Conservation (phyloP, 2,113 vertebrate genomes). For the Erpornis zantholeuca region DNA sequence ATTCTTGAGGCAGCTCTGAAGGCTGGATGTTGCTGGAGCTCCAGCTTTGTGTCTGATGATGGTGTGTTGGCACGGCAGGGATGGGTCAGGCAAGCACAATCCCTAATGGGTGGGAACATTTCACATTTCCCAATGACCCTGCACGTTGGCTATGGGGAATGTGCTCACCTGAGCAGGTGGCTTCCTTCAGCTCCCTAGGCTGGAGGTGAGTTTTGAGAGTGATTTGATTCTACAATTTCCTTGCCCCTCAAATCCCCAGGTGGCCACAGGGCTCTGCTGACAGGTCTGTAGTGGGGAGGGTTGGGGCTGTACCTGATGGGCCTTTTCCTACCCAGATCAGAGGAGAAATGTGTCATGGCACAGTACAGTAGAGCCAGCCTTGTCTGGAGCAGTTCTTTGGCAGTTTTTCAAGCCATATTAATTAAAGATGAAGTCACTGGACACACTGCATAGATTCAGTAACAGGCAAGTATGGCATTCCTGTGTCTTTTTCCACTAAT, state of each 20-base stretch:
- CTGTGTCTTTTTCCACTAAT: neutral
- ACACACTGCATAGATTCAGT: neutral
- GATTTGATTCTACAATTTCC: neutral
- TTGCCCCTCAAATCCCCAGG: neutral
- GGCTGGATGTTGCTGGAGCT: neutral
- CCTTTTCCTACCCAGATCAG: rapidly evolving
- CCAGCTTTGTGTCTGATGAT: neutral
- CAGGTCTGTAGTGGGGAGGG: neutral
- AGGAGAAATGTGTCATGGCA: neutral
- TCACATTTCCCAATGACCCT: neutral
- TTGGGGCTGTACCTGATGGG: neutral
- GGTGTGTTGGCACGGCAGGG: neutral
- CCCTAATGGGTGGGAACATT: neutral
- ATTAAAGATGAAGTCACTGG: constrained; percentile 18
- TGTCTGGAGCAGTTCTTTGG: neutral
- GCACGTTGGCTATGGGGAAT: neutral
- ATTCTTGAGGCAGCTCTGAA: neutral
- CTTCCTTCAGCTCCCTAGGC: neutral
- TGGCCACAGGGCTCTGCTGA: neutral
- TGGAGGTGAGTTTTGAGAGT: neutral
- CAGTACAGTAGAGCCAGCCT: neutral
- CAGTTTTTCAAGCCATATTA: neutral
- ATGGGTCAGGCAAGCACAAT: neutral
- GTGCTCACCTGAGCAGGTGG: neutral
- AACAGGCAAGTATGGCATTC: neutral